Evolutionary conservation across 2,113 vertebrate genomes (phyloP).

Genomic region (Oryzias javanicus): DNA sequence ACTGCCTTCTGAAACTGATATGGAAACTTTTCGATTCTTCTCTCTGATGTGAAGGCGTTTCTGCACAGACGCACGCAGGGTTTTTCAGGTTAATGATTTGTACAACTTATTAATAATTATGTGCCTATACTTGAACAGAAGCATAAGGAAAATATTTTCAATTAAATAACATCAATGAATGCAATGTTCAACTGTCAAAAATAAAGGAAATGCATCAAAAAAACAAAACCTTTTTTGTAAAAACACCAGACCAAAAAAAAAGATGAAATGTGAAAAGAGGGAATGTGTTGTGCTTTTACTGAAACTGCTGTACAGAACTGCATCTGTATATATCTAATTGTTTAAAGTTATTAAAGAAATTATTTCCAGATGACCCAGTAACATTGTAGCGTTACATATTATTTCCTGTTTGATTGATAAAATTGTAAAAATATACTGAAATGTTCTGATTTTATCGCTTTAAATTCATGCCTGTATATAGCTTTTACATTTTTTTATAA

Average conservation of each 20-base stretch:
- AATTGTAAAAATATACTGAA: conserved; percentile 87
- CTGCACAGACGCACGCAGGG: conserved; percentile 35
- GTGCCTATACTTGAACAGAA: too few relatives aligned
- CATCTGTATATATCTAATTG: conserved; percentile 53
- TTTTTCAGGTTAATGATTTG: conserved; percentile 6
- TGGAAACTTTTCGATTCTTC: conserved; percentile 50
- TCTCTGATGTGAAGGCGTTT: conserved; percentile 12
- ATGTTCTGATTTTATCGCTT: conserved; percentile 81
- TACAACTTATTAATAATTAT: too few relatives aligned
- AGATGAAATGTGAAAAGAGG: too few relatives aligned
- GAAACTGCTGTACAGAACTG: conserved; percentile 62
- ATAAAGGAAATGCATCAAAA: too few relatives aligned
- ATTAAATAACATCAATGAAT: too few relatives aligned
- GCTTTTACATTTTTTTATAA: conserved; percentile 54
- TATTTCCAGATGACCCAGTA: conserved; percentile 84
- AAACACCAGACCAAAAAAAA: too few relatives aligned
- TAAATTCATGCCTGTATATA: conserved; percentile 83
- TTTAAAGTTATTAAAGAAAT: conserved; percentile 51
- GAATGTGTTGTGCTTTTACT: conserved; percentile 35
- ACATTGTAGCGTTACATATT: conserved; percentile 82
- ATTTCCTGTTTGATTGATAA: conserved; percentile 28
- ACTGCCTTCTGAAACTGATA: conserved; percentile 51
- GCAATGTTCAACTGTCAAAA: too few relatives aligned
- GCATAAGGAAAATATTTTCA: too few relatives aligned
- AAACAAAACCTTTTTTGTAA: too few relatives aligned